A percentile compares a stretch with the other conserved stretches of the same genome.
Conservation (phyloP, 2,113 vertebrate species). For the Rhipidura dahli region DNA sequence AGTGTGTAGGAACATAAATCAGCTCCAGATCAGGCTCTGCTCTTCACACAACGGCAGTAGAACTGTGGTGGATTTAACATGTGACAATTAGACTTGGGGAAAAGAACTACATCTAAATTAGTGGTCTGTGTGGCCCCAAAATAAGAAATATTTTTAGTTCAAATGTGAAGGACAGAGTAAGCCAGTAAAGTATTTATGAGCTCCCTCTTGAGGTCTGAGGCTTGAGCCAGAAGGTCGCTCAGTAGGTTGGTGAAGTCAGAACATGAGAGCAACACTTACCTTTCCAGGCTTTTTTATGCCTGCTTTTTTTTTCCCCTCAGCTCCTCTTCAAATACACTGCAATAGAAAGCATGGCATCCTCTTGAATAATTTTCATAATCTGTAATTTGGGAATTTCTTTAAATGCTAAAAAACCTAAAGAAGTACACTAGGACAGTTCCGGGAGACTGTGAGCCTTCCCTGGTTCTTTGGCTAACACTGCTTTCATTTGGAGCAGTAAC, state of each 20-base stretch:
- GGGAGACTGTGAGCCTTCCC: background rate
- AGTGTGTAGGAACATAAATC: background rate
- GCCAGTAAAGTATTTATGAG: background rate
- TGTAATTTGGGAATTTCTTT: background rate
- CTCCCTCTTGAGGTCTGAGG: background rate
- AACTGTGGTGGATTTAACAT: background rate
- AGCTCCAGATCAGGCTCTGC: background rate
- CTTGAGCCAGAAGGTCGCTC: background rate
- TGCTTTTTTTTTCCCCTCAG: background rate
- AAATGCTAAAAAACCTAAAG: background rate
- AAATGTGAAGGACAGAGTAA: background rate
- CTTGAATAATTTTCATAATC: background rate
- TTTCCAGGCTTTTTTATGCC: background rate
- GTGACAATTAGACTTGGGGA: background rate
- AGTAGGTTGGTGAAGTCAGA: background rate
- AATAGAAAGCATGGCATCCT: background rate
- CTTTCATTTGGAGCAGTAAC: background rate
- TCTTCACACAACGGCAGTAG: background rate
- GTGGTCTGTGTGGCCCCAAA: background rate
- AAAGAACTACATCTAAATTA: background rate
- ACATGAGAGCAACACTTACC: background rate
- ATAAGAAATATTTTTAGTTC: background rate
- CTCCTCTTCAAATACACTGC: background rate
- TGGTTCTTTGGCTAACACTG: background rate
- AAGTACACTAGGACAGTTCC: background rate